Percentiles rank a stretch among this genome's conserved stretches.
Conservation (phyloP, 2,888 invertebrate species). For the Brachyptera risi region DNA sequence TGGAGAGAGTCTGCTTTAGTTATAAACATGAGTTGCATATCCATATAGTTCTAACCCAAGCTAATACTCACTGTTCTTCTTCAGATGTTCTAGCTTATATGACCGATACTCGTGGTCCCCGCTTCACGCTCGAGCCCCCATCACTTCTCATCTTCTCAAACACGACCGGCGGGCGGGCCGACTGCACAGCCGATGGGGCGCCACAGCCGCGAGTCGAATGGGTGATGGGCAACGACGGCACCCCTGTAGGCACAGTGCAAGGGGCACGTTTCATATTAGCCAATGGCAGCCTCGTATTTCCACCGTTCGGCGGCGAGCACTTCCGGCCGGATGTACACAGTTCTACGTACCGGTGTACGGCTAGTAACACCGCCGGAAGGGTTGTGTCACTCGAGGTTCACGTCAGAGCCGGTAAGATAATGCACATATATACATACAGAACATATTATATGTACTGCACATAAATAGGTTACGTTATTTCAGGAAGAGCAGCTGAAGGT, state of each 20-base stretch:
- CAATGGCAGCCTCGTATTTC: conserved; percentile 37
- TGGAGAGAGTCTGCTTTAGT: too few species aligned
- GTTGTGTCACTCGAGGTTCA: conserved; percentile 23
- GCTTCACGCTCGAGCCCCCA: conserved; percentile 33
- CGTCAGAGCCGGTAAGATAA: conserved; percentile 24
- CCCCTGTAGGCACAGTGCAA: conserved; percentile 33
- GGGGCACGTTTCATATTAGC: conserved; percentile 34
- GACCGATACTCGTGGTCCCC: conserved; percentile 32
- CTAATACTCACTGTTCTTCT: not conserved
- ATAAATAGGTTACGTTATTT: too few species aligned
- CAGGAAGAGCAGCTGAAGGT: too few species aligned
- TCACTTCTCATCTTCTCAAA: conserved; percentile 33
- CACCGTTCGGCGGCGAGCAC: conserved; percentile 36
- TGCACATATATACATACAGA: too few species aligned
- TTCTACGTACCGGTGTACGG: conserved; percentile 36
- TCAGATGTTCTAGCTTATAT: conserved; percentile 24
- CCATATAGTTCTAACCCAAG: not conserved
- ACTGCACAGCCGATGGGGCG: conserved; percentile 32
- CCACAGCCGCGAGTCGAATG: conserved; percentile 33
- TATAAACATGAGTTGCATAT: too few species aligned
- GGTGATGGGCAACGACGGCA: conserved; percentile 32
- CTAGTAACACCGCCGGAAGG: conserved; percentile 24
- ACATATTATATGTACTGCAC: too few species aligned
- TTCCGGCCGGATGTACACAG: conserved; percentile 38
- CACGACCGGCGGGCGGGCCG: conserved; percentile 32